Conservation (phyloP, 23 tunicate species). For the Ciona savignyi region DNA sequence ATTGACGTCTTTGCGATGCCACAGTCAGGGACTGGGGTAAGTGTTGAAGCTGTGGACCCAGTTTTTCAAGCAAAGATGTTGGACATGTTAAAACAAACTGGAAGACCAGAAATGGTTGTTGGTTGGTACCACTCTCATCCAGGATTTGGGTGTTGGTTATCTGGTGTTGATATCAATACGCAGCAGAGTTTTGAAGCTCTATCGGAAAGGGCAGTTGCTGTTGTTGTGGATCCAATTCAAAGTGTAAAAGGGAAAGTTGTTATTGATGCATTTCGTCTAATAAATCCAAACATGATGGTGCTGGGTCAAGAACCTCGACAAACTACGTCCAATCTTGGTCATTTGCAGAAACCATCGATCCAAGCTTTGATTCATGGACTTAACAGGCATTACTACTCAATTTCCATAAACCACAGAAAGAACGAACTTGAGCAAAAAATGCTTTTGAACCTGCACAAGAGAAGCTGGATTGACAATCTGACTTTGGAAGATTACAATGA, state of each 20-base stretch:
- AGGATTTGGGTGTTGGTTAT: conserved; percentile 99
- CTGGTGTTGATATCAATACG: conserved; percentile 99
- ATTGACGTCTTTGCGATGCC: conserved; percentile 99
- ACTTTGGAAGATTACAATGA: conserved; percentile 79
- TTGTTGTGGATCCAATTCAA: conserved; percentile 96
- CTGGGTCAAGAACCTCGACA: conserved; percentile 96
- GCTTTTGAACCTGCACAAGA: conserved; percentile 92
- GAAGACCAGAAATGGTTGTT: conserved; percentile 99
- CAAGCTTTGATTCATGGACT: conserved; percentile 98
- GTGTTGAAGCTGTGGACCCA: conserved; percentile 99
- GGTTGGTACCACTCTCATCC: conserved; percentile 99
- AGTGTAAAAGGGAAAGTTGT: conserved; percentile 98
- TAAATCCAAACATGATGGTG: conserved; percentile 94
- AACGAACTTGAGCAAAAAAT: conserved; percentile 98
- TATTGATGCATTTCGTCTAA: conserved; percentile 94
- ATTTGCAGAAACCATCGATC: conserved; percentile 94
- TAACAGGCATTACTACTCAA: conserved; percentile 94
- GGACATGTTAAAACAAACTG: conserved; percentile 98
- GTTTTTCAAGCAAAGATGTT: conserved; percentile 99
- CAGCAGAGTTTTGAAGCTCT: conserved; percentile 98
- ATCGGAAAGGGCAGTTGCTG: conserved; percentile 97
- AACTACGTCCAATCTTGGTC: conserved; percentile 94
- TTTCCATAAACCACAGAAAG: conserved; percentile 90
- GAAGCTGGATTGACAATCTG: conserved; percentile 92
- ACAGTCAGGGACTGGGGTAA: conserved; percentile 98